Conservation (phyloP, 2,797 vertebrate species). For the Trachops cirrhosus region DNA sequence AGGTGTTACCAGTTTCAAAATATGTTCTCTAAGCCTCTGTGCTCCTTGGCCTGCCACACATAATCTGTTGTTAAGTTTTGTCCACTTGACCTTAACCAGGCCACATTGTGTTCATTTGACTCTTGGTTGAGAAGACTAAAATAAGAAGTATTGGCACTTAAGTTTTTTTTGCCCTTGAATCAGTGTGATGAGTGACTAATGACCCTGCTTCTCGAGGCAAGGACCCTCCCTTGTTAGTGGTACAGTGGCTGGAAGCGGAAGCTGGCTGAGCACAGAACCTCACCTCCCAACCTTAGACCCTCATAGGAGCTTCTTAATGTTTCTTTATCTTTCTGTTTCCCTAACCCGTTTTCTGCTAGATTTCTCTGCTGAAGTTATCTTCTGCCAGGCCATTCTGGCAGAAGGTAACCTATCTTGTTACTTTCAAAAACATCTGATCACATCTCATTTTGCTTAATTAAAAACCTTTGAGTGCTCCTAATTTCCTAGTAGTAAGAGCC, state of each 20-base stretch:
- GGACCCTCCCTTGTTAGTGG: neutral
- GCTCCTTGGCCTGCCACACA: neutral
- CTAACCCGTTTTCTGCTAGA: neutral
- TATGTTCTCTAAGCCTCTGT: neutral
- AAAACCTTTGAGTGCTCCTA: neutral
- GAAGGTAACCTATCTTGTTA: neutral
- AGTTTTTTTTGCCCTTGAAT: neutral
- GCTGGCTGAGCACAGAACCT: neutral
- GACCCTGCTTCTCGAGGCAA: neutral
- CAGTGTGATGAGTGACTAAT: neutral
- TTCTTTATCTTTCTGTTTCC: neutral
- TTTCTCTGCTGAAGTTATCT: neutral
- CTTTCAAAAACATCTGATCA: neutral
- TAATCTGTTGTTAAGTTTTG: neutral
- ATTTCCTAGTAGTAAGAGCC: neutral
- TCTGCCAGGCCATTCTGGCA: neutral
- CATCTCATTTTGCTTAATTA: neutral
- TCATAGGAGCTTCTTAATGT: neutral
- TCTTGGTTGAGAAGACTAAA: neutral
- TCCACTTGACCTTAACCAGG: neutral
- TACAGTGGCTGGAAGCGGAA: fast-evolving
- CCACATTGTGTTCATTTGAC: neutral
- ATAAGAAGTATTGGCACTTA: neutral
- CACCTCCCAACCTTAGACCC: neutral
- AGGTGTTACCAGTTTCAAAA: neutral